Evolutionary conservation across 2,113 vertebrate species (phyloP).

Genomic region (Pitta sordida): DNA sequence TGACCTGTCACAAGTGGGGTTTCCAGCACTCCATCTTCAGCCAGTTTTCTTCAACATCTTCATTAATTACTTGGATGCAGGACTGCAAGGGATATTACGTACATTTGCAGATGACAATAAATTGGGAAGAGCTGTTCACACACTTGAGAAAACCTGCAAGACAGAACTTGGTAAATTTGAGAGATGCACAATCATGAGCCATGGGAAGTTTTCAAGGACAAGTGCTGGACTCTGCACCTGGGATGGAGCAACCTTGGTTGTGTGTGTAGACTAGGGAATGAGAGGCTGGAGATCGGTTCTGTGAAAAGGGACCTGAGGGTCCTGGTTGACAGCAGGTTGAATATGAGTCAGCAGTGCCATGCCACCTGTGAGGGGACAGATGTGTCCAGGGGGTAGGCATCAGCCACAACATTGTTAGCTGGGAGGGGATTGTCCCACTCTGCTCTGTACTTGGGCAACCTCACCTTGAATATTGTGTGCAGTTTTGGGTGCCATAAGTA

Average conservation of each 20-base stretch:
- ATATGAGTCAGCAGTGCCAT: neutral
- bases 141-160: neutral
- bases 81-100: neutral
- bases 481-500: no score
- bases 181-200: neutral
- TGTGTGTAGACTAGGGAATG: neutral
- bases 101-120: no score
- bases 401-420: no score
- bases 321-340: neutral
- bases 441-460: no score
- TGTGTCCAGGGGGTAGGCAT: no score
- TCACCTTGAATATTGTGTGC: no score
- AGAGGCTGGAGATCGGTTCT: rapidly evolving
- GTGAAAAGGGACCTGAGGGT: neutral
- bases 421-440: no score
- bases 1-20: neutral
- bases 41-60: neutral
- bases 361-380: no score
- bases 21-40: neutral
- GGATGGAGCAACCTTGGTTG: neutral
- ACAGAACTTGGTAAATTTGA: neutral
- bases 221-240: neutral
- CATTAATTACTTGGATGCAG: neutral
- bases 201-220: neutral
- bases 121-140: neutral